phyloP scores from a whole-genome alignment of 2,113 vertebrate genomes.

The Ranitomeya imitator region DNA sequence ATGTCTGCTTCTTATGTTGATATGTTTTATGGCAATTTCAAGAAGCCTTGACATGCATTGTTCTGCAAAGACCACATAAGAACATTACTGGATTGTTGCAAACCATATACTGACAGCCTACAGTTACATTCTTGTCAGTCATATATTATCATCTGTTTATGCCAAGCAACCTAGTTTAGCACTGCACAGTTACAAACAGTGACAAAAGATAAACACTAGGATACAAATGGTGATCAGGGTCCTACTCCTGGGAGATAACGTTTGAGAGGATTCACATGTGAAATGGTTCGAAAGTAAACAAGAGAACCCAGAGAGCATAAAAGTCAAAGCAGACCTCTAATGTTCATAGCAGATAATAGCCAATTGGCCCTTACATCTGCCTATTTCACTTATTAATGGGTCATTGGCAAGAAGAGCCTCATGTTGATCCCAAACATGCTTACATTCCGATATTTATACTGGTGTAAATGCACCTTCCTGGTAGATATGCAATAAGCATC shows the following conservation, averaged over 20 bases:
- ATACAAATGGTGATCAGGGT: conserved; percentile 1
- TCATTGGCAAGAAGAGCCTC: neutral
- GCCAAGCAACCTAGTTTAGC: neutral
- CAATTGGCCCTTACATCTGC: neutral
- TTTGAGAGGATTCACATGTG: conserved; percentile 19
- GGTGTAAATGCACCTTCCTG: neutral
- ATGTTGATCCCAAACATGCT: neutral
- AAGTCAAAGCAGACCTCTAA: neutral
- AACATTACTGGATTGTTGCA: neutral
- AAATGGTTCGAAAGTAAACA: conserved; percentile 17
- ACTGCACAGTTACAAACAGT: conserved; percentile 20
- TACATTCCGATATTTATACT: neutral
- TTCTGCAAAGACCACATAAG: neutral
- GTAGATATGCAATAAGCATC: neutral
- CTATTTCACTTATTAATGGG: neutral
- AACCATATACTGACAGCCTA: neutral
- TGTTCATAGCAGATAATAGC: neutral
- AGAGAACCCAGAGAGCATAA: neutral
- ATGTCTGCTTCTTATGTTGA: neutral
- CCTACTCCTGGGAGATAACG: conserved; percentile 17
- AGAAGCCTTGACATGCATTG: neutral
- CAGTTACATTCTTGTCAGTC: neutral
- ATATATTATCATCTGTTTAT: conserved; percentile 36
- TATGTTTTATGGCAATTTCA: neutral
- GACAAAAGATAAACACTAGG: conserved; percentile 29